Evolutionary conservation across 2,888 invertebrate genomes (phyloP).

Genomic region (Torymus tubicola): DNA sequence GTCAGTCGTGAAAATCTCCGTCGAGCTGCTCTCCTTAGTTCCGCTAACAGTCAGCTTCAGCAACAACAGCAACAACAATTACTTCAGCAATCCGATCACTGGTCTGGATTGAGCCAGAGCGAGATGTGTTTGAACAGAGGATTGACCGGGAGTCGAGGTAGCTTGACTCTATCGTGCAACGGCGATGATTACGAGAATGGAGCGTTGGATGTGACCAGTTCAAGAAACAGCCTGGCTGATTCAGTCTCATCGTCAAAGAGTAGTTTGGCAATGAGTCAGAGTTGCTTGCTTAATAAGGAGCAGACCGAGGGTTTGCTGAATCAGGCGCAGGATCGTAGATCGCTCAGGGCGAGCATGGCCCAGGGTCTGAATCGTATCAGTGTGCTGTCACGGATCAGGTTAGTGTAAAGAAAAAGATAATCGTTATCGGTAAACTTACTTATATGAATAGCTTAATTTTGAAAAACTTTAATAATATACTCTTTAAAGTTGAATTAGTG

Average conservation of each 20-base stretch:
- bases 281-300: slow-evolving; percentile 72
- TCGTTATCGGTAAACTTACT: too few species aligned
- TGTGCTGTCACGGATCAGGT: slow-evolving; percentile 72
- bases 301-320: slow-evolving; percentile 73
- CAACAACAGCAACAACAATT: slow-evolving; percentile 36
- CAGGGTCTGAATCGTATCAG: slow-evolving; percentile 67
- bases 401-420: too few species aligned
- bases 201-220: slow-evolving; percentile 69
- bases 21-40: slow-evolving; percentile 72
- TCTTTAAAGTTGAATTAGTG: too few species aligned
- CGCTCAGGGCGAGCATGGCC: slow-evolving; percentile 70
- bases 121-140: slow-evolving; percentile 75
- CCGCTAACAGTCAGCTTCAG: slow-evolving; percentile 22
- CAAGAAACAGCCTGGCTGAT: slow-evolving; percentile 59
- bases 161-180: slow-evolving; percentile 69
- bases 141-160: slow-evolving; percentile 68
- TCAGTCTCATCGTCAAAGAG: slow-evolving; percentile 66
- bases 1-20: slow-evolving; percentile 74
- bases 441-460: too few species aligned
- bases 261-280: slow-evolving; percentile 71
- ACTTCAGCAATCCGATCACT: slow-evolving; percentile 57
- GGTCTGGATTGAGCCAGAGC: slow-evolving; percentile 75
- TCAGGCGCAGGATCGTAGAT: slow-evolving; percentile 71
- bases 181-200: slow-evolving; percentile 62
- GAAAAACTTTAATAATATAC: too few species aligned